phyloP scores from a whole-genome alignment of 2,888 invertebrate genomes.

The Tricholauxania praeusta region DNA sequence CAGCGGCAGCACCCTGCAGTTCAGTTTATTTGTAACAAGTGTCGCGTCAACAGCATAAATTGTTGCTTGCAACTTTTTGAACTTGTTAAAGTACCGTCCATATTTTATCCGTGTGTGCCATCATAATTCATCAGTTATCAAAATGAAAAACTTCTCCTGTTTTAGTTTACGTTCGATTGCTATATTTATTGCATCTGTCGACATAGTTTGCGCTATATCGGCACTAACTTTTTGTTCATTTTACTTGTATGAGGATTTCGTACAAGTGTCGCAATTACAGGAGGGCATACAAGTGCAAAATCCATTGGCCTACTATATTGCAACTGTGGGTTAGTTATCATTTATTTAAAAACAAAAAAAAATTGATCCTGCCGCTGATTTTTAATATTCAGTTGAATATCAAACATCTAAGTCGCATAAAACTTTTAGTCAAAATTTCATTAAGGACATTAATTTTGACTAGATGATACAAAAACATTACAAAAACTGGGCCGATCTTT shows the following conservation, averaged over 20 bases:
- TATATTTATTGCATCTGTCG: slow-evolving; percentile 56
- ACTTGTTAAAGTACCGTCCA: slow-evolving; percentile 22
- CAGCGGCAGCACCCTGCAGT: slow-evolving; percentile 28
- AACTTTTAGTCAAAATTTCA: too few relatives aligned
- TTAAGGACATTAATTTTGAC: too few relatives aligned
- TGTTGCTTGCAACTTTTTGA: background rate
- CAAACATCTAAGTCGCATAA: too few relatives aligned
- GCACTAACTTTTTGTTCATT: slow-evolving; percentile 56
- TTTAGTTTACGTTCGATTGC: slow-evolving; percentile 58
- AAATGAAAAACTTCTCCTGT: slow-evolving; percentile 60
- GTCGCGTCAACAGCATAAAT: slow-evolving; percentile 35
- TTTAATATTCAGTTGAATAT: too few relatives aligned
- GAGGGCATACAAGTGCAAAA: slow-evolving; percentile 57
- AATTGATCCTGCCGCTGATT: background rate
- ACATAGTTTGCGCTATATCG: slow-evolving; percentile 55
- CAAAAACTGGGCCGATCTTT: too few relatives aligned
- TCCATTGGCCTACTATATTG: slow-evolving; percentile 57
- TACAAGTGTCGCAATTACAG: slow-evolving; percentile 57
- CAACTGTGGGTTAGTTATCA: slow-evolving; percentile 53
- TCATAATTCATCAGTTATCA: background rate
- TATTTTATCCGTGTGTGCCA: slow-evolving; percentile 11
- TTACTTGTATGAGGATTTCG: slow-evolving; percentile 58
- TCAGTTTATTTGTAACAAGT: slow-evolving; percentile 41
- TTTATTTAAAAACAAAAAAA: too few relatives aligned
- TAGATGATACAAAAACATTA: too few relatives aligned